Evolutionary conservation across 2,113 vertebrate species (phyloP).

Genomic region (Tonatia bakeri): DNA sequence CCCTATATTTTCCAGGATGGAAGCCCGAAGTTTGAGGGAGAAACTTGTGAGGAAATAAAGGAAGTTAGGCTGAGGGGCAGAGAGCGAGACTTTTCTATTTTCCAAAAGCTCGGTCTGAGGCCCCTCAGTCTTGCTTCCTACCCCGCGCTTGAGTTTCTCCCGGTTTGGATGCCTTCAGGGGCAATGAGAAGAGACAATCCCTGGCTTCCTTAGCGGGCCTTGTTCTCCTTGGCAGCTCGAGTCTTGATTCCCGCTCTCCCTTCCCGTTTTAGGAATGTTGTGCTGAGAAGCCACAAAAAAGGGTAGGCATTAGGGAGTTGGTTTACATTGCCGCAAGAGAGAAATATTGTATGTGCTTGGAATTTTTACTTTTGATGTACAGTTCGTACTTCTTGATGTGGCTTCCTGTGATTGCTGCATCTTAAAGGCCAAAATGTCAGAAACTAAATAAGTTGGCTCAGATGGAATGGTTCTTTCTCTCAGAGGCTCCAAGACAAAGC

Average conservation of each 20-base stretch:
- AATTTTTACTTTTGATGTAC: not conserved
- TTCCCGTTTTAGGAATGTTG: slow-evolving; percentile 55
- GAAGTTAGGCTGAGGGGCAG: slow-evolving; percentile 78
- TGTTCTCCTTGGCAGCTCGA: slow-evolving; percentile 50
- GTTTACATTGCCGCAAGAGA: not conserved
- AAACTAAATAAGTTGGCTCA: not conserved
- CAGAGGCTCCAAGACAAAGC: slow-evolving; percentile 29
- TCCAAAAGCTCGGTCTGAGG: slow-evolving; percentile 77
- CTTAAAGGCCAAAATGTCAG: not conserved
- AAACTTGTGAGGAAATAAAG: slow-evolving; percentile 77
- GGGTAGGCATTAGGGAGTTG: slow-evolving; percentile 53
- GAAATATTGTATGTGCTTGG: not conserved
- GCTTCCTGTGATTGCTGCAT: not conserved
- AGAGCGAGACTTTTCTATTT: slow-evolving; percentile 79
- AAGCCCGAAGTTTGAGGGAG: slow-evolving; percentile 75
- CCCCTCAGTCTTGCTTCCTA: slow-evolving; percentile 77
- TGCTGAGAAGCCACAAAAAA: slow-evolving; percentile 50
- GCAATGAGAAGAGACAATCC: slow-evolving; percentile 56
- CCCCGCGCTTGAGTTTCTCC: slow-evolving; percentile 76
- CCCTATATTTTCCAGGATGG: slow-evolving; percentile 59
- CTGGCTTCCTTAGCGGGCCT: slow-evolving; percentile 55
- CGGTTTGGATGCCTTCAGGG: slow-evolving; percentile 61
- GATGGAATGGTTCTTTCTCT: not conserved
- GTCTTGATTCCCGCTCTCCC: slow-evolving; percentile 46
- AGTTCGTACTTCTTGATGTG: not conserved